These are phyloP conservation scores for Pteruthius melanotis DNA, from an alignment of 2,113 vertebrate species.

Conservation along the genomic window DNA sequence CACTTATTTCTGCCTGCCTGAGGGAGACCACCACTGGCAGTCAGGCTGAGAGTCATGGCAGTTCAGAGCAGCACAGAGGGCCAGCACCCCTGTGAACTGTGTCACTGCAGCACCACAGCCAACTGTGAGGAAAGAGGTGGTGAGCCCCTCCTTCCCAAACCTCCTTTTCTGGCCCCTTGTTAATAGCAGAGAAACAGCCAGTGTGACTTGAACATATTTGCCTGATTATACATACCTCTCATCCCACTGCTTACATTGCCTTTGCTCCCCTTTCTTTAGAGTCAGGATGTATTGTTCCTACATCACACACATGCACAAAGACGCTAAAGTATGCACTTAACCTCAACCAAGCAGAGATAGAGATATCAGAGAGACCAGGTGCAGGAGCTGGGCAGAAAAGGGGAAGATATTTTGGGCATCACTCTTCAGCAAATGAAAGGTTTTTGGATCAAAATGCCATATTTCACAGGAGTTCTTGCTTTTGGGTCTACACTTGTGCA, in stretches of 20 bases:
- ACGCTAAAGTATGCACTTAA: neutral
- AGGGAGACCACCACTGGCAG: too few relatives aligned
- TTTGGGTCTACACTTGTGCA: neutral
- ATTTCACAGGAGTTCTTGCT: neutral
- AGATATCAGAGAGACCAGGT: neutral
- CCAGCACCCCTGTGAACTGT: neutral
- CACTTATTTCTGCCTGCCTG: neutral
- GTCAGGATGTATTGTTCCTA: neutral
- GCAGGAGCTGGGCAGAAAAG: neutral
- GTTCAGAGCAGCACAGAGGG: neutral
- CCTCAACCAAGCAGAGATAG: neutral
- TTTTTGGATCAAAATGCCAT: neutral
- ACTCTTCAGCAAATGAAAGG: neutral
- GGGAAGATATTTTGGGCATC: neutral
- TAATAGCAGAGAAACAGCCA: neutral
- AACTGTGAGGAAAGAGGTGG: accelerated
- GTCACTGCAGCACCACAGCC: neutral
- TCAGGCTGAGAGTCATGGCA: neutral
- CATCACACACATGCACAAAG: neutral
- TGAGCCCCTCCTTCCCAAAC: neutral
- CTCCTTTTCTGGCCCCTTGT: neutral
- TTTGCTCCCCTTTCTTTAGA: neutral
- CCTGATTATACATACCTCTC: neutral
- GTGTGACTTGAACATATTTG: neutral
- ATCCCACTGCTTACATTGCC: neutral